Conservation (phyloP, 2,113 vertebrate genomes). For the Malurus alboscapulatus region DNA sequence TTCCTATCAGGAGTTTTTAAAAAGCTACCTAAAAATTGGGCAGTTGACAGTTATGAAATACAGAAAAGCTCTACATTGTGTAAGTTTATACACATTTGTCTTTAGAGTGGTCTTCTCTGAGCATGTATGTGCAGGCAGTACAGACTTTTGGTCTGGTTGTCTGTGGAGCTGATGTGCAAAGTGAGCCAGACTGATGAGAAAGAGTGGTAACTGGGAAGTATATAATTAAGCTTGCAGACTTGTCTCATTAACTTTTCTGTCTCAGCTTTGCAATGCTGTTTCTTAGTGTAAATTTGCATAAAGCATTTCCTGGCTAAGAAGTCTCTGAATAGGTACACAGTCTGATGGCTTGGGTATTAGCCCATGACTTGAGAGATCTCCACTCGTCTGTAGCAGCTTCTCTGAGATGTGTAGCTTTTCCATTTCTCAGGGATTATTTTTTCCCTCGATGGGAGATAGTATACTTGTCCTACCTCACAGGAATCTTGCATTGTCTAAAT, state of each 20-base stretch:
- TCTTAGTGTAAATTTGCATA: constrained; percentile 9
- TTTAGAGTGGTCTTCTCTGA: not conserved
- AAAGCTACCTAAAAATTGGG: not conserved
- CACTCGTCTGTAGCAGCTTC: not conserved
- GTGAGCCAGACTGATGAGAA: not conserved
- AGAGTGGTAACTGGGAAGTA: not conserved
- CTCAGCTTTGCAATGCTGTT: not conserved
- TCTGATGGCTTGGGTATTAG: not conserved
- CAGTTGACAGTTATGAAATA: not conserved
- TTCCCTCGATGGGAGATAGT: not conserved
- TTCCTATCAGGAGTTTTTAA: not conserved
- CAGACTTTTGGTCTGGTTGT: not conserved
- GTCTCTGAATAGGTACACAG: not conserved
- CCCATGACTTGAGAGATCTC: not conserved
- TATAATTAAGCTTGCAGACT: not conserved
- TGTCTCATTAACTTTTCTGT: not conserved
- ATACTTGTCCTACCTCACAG: not conserved
- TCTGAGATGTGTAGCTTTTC: not conserved
- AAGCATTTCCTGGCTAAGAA: not conserved
- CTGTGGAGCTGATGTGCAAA: not conserved
- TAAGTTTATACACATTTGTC: not conserved
- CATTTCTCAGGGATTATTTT: not conserved
- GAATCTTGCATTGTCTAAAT: not conserved
- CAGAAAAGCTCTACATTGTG: not conserved
- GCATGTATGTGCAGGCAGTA: not conserved